Evolutionary conservation across 1,140 invertebrate species (phyloP).

Genomic region (Agraylea sexmaculata): DNA sequence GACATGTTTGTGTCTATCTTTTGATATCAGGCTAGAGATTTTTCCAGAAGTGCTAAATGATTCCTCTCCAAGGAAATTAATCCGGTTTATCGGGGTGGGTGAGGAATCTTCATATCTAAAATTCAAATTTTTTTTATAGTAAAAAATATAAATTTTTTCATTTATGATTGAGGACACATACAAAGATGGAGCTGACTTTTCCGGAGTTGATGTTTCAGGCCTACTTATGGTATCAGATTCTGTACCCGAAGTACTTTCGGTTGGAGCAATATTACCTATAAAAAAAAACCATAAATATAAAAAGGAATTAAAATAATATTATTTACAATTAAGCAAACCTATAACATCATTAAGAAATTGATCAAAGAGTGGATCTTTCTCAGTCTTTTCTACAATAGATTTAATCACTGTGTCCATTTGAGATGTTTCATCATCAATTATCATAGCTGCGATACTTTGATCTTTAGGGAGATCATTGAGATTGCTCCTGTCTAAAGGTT

Average conservation of each 20-base stretch:
- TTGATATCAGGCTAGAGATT: too few relatives aligned
- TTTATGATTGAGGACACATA: conserved; percentile 10
- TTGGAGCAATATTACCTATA: conserved; percentile 1
- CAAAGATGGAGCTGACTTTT: conserved; percentile 13
- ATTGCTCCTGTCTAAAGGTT: background rate
- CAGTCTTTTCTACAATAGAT: conserved; percentile 18
- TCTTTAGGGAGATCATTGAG: background rate
- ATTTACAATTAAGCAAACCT: conserved; percentile 10
- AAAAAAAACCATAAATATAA: conserved; percentile 4
- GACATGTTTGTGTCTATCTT: too few relatives aligned
- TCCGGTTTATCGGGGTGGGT: background rate
- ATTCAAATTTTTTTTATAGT: conserved; percentile 1
- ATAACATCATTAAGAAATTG: conserved; percentile 16
- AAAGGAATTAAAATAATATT: background rate
- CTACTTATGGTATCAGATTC: conserved; percentile 16
- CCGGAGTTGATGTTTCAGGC: conserved; percentile 18
- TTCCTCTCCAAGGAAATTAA: conserved; percentile 3
- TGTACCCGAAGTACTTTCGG: conserved; percentile 14
- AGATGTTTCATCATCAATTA: conserved; percentile 11
- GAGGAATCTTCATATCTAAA: too few relatives aligned
- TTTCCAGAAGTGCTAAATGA: background rate
- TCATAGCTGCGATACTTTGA: background rate
- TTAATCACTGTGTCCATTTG: conserved; percentile 15
- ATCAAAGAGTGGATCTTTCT: conserved; percentile 20
- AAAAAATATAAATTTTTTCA: too few relatives aligned